These are phyloP conservation scores for Pristis pectinata DNA, from an alignment of 2,797 vertebrate genomes.

Conservation along the genomic window DNA sequence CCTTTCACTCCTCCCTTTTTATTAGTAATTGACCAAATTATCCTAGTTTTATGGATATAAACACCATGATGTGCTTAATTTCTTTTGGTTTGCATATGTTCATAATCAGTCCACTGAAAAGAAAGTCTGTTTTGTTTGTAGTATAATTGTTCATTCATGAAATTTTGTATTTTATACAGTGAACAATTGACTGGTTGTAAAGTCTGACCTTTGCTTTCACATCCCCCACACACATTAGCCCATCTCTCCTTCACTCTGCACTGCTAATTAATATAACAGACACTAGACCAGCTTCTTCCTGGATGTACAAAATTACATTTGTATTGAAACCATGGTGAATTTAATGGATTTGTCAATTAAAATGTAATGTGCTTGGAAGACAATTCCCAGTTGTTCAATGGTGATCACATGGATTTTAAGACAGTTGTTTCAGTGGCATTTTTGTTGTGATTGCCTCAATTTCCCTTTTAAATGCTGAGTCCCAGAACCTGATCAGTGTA, in stretches of 20 bases:
- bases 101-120: slow-evolving; percentile 19
- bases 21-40: not conserved
- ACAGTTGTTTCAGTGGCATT: not conserved
- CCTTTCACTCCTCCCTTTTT: not conserved
- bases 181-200: slow-evolving; percentile 35
- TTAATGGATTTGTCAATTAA: slow-evolving; percentile 31
- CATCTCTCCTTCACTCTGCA: not conserved
- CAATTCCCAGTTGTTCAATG: not conserved
- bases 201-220: slow-evolving; percentile 27
- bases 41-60: not conserved
- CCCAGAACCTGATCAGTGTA: not conserved
- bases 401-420: not conserved
- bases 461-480: not conserved
- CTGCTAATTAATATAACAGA: slow-evolving; percentile 26
- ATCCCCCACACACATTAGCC: not conserved
- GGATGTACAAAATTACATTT: not conserved
- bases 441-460: not conserved
- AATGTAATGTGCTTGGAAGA: not conserved
- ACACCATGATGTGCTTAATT: not conserved
- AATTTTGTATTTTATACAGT: slow-evolving; percentile 23
- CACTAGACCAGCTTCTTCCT: not conserved
- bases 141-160: slow-evolving; percentile 36
- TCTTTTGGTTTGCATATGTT: slow-evolving; percentile 12
- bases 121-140: slow-evolving; percentile 26
- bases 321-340: not conserved